Percentiles rank a stretch among this genome's conserved stretches.
Conservation (phyloP, 2,888 invertebrate genomes). For the Drosophila borborema region DNA sequence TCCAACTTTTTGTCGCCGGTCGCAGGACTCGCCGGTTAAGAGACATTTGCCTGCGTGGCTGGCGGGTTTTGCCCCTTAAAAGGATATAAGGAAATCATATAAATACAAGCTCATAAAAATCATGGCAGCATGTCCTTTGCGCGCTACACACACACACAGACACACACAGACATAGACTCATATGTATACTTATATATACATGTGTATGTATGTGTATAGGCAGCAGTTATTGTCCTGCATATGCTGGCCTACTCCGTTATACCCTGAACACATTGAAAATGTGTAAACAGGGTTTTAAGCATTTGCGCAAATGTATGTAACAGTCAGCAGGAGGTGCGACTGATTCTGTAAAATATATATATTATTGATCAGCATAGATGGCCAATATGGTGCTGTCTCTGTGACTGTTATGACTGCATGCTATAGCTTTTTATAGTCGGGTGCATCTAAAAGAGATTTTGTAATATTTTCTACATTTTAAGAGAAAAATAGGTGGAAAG, state of each 20-base stretch:
- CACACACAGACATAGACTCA: background rate
- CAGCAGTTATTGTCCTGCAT: slow-evolving; percentile 71
- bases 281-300: background rate
- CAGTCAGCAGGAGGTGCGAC: background rate
- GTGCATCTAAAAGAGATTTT: background rate
- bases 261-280: slow-evolving; percentile 9
- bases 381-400: background rate
- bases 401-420: background rate
- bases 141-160: background rate
- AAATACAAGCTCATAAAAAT: slow-evolving; percentile 80
- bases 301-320: slow-evolving; percentile 5
- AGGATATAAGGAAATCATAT: slow-evolving; percentile 75
- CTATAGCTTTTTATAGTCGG: no score
- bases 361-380: background rate
- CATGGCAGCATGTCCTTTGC: slow-evolving; percentile 70
- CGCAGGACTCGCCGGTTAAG: slow-evolving; percentile 40
- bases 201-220: background rate
- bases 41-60: slow-evolving; percentile 38
- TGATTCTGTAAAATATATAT: background rate
- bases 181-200: background rate
- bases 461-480: background rate
- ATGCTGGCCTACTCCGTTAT: slow-evolving; percentile 44
- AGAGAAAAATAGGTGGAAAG: background rate
- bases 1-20: slow-evolving; percentile 56
- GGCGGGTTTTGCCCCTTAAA: slow-evolving; percentile 28